phyloP scores from a whole-genome alignment of 2,113 vertebrate species.

The Gymnorhina tibicen region DNA sequence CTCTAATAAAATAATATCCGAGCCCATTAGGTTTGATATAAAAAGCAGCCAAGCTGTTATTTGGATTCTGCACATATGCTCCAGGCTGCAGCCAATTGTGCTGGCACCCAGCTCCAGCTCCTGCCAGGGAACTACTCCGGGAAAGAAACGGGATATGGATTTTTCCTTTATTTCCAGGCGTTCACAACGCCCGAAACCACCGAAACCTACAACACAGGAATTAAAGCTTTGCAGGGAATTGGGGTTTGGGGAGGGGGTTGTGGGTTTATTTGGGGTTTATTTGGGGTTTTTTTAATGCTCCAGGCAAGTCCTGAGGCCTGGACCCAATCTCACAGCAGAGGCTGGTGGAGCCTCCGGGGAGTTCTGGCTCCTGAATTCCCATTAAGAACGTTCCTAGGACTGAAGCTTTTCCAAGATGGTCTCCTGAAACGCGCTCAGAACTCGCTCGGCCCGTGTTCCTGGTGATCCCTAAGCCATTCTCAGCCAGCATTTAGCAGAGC shows the following conservation, averaged over 20 bases:
- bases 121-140: background rate
- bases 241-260: too few relatives aligned
- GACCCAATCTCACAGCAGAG: background rate
- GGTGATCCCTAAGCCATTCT: background rate
- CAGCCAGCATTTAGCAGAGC: background rate
- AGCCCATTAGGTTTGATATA: conserved; percentile 40
- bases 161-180: background rate
- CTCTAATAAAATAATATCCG: conserved; percentile 18
- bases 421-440: background rate
- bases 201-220: rapidly evolving
- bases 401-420: background rate
- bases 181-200: background rate
- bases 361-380: background rate
- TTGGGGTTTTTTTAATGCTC: background rate
- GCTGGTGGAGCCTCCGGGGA: background rate
- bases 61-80: conserved; percentile 49
- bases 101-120: background rate
- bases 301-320: background rate
- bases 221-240: background rate
- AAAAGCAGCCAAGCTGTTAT: conserved; percentile 59
- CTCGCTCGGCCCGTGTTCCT: background rate
- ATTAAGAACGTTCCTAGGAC: background rate
- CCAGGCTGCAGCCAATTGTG: conserved; percentile 43
- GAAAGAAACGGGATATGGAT: background rate
- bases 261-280: background rate